Evolutionary conservation across 30 jellyfish, hydroid and myxozoan genomes (phyloP).

Genomic region (Aurelia sp.): DNA sequence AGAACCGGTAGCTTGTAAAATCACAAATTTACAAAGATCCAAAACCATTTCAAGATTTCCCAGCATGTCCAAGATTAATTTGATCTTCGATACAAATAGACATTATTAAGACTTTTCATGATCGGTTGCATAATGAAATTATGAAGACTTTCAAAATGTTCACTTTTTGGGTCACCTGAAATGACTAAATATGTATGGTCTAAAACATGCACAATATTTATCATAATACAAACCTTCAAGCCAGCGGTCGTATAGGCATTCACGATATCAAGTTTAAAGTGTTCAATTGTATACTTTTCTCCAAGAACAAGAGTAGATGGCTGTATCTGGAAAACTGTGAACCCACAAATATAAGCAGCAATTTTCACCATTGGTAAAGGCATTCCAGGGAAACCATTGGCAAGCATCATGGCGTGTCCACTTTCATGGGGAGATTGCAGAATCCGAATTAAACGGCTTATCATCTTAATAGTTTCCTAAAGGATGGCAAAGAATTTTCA

Average conservation of each 20-base stretch:
- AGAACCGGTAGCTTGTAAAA: no score
- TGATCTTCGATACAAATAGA: no score
- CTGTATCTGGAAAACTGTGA: slow-evolving; percentile 58
- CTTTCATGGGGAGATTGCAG: slow-evolving; percentile 76
- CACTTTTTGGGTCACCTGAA: no score
- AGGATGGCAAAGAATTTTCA: background rate
- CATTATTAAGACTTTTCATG: no score
- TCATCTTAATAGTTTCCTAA: slow-evolving; percentile 53
- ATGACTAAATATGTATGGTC: no score
- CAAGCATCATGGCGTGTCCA: slow-evolving; percentile 80
- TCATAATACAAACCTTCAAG: slow-evolving; percentile 45
- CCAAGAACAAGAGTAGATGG: slow-evolving; percentile 61
- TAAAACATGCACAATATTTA: no score
- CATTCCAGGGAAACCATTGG: slow-evolving; percentile 81
- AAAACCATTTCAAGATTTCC: no score
- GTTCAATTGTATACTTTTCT: slow-evolving; percentile 65
- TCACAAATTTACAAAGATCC: no score
- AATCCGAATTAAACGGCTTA: slow-evolving; percentile 67
- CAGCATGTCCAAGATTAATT: no score
- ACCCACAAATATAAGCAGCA: slow-evolving; percentile 68
- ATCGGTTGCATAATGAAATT: no score
- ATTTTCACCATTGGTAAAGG: slow-evolving; percentile 65
- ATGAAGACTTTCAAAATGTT: no score
- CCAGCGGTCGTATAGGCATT: slow-evolving; percentile 77
- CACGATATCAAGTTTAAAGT: slow-evolving; percentile 68